A percentile compares a stretch with the other conserved stretches of the same genome.
Evolutionary conservation across 2,113 vertebrate species (phyloP).

Genomic region (Paramormyrops kingsleyae): DNA sequence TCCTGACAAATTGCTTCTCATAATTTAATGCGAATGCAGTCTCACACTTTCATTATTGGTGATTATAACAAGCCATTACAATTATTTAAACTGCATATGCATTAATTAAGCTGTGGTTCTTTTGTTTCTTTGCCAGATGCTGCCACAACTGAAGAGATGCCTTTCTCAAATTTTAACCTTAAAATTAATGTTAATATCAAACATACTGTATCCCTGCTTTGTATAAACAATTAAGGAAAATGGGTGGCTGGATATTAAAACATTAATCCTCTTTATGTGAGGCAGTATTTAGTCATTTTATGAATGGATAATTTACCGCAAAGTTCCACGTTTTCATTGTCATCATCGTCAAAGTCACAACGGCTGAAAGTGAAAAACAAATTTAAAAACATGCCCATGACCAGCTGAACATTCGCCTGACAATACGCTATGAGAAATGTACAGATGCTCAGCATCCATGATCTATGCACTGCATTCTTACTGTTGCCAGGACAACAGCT

Average conservation of each 20-base stretch:
- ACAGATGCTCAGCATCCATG: neutral
- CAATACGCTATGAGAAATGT: neutral
- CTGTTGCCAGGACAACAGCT: constrained; percentile 4
- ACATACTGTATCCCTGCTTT: neutral
- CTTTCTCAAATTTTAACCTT: neutral
- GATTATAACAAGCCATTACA: neutral
- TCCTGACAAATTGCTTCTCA: neutral
- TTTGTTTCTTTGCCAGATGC: neutral
- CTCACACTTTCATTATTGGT: neutral
- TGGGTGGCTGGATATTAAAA: neutral
- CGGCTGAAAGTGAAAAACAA: constrained; percentile 44
- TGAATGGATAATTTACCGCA: constrained; percentile 47
- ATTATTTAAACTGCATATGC: neutral
- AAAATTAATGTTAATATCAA: neutral
- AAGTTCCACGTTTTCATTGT: constrained; percentile 50
- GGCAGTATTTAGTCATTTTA: neutral
- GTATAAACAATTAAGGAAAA: neutral
- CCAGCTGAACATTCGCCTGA: no score
- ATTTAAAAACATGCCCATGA: neutral
- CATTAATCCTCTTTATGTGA: neutral
- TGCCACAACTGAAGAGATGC: neutral
- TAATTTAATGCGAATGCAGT: neutral
- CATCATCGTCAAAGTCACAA: constrained; percentile 56
- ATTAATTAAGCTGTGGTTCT: neutral
- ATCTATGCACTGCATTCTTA: neutral